These are phyloP conservation scores for Megalonaias nervosa DNA, from an alignment of 1,140 invertebrate species.

Conservation along the genomic window DNA sequence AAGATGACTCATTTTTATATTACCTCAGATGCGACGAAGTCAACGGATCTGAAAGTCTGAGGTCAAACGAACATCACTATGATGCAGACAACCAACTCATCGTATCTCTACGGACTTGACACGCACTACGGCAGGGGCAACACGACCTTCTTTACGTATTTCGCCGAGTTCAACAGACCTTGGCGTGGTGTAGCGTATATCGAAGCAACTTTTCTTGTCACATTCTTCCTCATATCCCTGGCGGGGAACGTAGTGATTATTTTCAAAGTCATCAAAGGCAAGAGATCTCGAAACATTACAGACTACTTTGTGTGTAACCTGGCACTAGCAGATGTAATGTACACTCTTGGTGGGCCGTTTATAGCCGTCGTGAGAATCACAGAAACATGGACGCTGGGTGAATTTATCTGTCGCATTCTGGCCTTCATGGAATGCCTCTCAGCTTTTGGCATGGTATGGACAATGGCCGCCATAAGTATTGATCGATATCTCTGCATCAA, in stretches of 20 bases:
- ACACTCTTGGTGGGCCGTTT: conserved; percentile 47
- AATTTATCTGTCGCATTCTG: conserved; percentile 48
- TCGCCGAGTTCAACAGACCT: conserved; percentile 56
- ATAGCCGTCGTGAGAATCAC: conserved; percentile 51
- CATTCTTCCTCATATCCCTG: conserved; percentile 64
- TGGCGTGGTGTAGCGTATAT: conserved; percentile 39
- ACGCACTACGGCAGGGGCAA: conserved; percentile 49
- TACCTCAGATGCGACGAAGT: too few species aligned
- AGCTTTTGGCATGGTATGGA: conserved; percentile 59
- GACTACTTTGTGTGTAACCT: conserved; percentile 61
- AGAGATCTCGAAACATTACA: conserved; percentile 46
- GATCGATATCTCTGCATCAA: conserved; percentile 59
- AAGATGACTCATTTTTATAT: too few species aligned
- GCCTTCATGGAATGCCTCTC: conserved; percentile 51
- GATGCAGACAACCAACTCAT: conserved; percentile 27
- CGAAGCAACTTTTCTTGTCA: conserved; percentile 44
- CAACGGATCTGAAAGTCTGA: too few species aligned
- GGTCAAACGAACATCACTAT: too few species aligned
- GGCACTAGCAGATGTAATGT: conserved; percentile 56
- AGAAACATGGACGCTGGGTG: conserved; percentile 54
- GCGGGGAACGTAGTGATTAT: conserved; percentile 52
- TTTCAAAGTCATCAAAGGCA: conserved; percentile 40
- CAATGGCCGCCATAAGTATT: conserved; percentile 61
- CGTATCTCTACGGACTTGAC: conserved; percentile 50
- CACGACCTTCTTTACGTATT: conserved; percentile 57